Conservation (phyloP, 23 tunicate species). For the Diplosoma virens region DNA sequence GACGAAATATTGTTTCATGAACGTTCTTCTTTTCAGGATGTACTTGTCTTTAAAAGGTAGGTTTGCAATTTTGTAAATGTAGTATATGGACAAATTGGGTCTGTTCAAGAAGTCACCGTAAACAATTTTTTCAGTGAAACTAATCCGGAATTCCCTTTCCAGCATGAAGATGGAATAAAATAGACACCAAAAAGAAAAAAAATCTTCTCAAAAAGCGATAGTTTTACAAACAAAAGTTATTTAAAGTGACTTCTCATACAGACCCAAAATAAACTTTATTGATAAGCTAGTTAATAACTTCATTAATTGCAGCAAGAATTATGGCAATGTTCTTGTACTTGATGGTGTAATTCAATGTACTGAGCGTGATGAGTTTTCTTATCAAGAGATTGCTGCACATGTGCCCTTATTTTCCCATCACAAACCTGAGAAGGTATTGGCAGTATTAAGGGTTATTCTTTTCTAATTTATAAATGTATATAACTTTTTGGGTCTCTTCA, state of each 20-base stretch:
- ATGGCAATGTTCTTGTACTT: slow-evolving; percentile 89
- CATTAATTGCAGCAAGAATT: slow-evolving; percentile 37
- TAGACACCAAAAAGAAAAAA: too few relatives aligned
- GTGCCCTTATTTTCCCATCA: slow-evolving; percentile 82
- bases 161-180: too few relatives aligned
- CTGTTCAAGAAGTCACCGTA: too few relatives aligned
- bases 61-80: too few relatives aligned
- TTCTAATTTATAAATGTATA: too few relatives aligned
- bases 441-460: too few relatives aligned
- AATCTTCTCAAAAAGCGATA: too few relatives aligned
- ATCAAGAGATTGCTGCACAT: slow-evolving; percentile 85
- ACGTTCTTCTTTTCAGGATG: slow-evolving; percentile 77
- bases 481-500: too few relatives aligned
- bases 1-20: slow-evolving; percentile 91
- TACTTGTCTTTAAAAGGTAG: slow-evolving; percentile 83
- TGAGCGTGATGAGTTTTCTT: slow-evolving; percentile 93
- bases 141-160: too few relatives aligned
- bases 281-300: neutral
- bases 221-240: neutral
- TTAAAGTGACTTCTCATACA: neutral
- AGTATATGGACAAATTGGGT: too few relatives aligned
- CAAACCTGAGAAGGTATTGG: slow-evolving; percentile 54
- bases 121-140: too few relatives aligned
- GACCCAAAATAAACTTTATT: too few relatives aligned
- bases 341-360: slow-evolving; percentile 98